Percentiles rank a stretch among this genome's conserved stretches.
phyloP scores from a whole-genome alignment of 2,797 vertebrate genomes.

The Squalus acanthias region DNA sequence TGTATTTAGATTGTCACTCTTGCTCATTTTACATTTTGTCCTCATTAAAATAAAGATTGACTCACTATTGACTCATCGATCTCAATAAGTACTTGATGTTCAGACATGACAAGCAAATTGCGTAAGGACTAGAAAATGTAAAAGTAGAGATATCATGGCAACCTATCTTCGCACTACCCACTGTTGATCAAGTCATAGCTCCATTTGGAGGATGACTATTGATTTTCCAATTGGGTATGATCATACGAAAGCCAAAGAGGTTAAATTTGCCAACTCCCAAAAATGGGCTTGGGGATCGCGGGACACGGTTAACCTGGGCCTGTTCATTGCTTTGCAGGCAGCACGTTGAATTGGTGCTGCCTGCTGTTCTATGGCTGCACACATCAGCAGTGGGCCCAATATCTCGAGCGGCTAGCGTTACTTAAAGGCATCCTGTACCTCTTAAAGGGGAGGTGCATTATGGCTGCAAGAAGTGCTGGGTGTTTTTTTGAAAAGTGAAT shows the following conservation, averaged over 20 bases:
- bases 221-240: neutral
- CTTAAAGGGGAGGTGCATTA: too few relatives aligned
- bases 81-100: neutral
- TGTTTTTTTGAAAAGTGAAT: too few relatives aligned
- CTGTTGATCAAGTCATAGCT: neutral
- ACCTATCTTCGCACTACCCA: neutral
- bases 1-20: neutral
- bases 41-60: neutral
- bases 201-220: neutral
- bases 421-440: too few relatives aligned
- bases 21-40: slow-evolving; percentile 20
- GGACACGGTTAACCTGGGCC: neutral
- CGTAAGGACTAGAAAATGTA: neutral
- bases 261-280: neutral
- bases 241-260: neutral
- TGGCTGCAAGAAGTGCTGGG: too few relatives aligned
- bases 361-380: too few relatives aligned
- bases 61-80: neutral
- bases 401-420: too few relatives aligned
- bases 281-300: neutral
- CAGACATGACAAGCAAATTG: neutral
- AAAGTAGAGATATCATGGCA: neutral
- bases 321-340: neutral
- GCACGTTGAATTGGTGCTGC: neutral
- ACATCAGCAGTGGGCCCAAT: too few relatives aligned